phyloP scores from a whole-genome alignment of 92 coral and sea anemone genomes.

The Diadumene lineata region DNA sequence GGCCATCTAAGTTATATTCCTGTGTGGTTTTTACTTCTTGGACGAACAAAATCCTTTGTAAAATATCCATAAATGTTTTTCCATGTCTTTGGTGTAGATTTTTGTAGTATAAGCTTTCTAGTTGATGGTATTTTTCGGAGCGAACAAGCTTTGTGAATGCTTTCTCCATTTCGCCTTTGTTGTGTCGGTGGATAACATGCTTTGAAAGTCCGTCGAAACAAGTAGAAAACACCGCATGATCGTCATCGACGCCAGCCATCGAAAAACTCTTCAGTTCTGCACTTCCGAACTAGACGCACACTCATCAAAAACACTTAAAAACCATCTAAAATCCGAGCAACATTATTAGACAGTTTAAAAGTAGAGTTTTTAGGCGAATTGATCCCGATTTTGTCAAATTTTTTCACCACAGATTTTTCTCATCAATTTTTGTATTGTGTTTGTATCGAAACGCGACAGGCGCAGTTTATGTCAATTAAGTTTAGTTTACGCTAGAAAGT shows the following conservation, averaged over 20 bases:
- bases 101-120: constrained; percentile 51
- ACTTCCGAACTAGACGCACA: neutral
- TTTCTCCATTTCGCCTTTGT: constrained; percentile 13
- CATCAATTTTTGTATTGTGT: neutral
- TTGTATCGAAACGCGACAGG: neutral
- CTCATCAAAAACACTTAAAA: neutral
- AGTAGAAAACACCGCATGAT: constrained; percentile 22
- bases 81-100: constrained; percentile 47
- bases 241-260: neutral
- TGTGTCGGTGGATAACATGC: constrained; percentile 32
- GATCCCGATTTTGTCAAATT: neutral
- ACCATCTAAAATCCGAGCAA: neutral
- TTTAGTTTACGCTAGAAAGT: neutral
- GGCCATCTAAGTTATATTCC: constrained; percentile 52
- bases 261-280: constrained; percentile 5
- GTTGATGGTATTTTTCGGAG: constrained; percentile 45
- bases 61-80: constrained; percentile 41
- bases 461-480: neutral
- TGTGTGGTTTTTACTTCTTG: constrained; percentile 57
- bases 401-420: neutral
- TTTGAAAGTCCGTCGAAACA: constrained; percentile 57
- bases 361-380: neutral
- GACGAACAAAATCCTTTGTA: constrained; percentile 52
- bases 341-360: neutral
- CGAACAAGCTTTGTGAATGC: constrained; percentile 45